Conservation (phyloP, 2,888 invertebrate species). For the Leptinotarsa rubiginosa region DNA sequence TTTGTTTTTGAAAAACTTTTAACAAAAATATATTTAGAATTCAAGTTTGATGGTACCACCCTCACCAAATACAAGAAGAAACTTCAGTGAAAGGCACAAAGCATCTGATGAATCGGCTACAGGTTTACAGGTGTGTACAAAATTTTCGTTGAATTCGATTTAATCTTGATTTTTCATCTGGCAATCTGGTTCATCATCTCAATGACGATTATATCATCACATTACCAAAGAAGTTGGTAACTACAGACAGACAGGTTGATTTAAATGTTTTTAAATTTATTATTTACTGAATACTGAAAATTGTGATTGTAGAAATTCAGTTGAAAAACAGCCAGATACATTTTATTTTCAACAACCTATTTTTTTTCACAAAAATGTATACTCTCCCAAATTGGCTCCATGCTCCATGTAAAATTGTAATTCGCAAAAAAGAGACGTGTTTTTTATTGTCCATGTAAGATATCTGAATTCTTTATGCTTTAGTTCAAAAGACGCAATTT, state of each 20-base stretch:
- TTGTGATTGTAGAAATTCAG: no score
- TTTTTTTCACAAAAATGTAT: no score
- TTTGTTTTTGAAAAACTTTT: neutral
- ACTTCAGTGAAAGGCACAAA: neutral
- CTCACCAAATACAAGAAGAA: neutral
- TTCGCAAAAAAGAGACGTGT: no score
- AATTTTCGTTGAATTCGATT: neutral
- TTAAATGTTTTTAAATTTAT: no score
- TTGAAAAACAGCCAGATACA: no score
- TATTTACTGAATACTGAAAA: no score
- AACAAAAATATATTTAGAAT: neutral
- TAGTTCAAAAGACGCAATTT: no score
- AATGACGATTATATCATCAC: neutral
- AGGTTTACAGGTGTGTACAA: neutral
- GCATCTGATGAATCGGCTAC: neutral
- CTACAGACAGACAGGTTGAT: neutral
- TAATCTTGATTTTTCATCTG: neutral
- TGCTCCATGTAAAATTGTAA: no score
- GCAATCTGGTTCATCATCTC: neutral
- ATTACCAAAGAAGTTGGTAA: neutral
- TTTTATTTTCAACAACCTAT: no score
- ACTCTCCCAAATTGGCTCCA: no score
- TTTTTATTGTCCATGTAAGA: no score
- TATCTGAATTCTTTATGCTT: no score
- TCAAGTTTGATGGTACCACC: neutral